Conservation (phyloP, 2,888 invertebrate genomes). For the Nebria salina region DNA sequence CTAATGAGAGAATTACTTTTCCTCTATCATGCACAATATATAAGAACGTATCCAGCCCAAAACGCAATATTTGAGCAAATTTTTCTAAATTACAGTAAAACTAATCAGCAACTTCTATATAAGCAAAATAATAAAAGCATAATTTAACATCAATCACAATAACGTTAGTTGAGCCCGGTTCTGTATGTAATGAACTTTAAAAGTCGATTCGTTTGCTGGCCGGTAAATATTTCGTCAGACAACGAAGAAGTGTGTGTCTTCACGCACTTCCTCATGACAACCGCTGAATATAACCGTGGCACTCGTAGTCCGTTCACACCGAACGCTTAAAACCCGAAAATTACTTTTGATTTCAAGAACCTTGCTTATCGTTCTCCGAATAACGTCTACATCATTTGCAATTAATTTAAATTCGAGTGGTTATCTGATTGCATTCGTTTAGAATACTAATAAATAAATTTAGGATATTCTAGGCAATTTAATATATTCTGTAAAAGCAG, state of each 20-base stretch:
- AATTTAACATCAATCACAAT: neutral
- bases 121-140: neutral
- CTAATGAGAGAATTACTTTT: constrained; percentile 16
- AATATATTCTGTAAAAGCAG: neutral
- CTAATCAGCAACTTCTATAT: neutral
- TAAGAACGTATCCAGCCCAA: neutral
- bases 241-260: constrained; percentile 6
- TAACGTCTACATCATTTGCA: neutral
- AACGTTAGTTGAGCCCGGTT: neutral
- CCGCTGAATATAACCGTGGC: neutral
- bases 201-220: neutral
- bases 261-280: constrained; percentile 11
- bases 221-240: constrained; percentile 20
- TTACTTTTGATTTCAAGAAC: constrained; percentile 15
- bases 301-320: neutral
- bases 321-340: neutral
- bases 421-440: too few relatives aligned
- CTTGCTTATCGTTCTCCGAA: neutral
- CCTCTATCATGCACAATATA: neutral
- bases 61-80: neutral
- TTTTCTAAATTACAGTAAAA: neutral
- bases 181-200: neutral
- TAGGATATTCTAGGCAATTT: neutral
- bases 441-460: too few relatives aligned
- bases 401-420: too few relatives aligned